These are phyloP conservation scores for Aphidius gifuensis DNA, from an alignment of 1,140 invertebrate genomes.

Conservation along the genomic window DNA sequence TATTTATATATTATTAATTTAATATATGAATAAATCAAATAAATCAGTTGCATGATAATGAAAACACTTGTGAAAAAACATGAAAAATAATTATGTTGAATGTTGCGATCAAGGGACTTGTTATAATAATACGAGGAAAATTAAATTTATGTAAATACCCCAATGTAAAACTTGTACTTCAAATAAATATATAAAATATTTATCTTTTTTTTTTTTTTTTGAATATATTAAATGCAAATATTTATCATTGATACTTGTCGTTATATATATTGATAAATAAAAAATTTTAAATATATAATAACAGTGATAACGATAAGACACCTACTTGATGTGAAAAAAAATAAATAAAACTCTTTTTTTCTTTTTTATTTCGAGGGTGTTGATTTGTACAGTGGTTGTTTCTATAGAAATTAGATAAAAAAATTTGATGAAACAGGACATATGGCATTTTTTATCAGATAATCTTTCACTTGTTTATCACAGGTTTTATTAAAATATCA, in stretches of 20 bases:
- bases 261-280: too few relatives aligned
- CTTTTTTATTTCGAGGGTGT: neutral
- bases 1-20: too few relatives aligned
- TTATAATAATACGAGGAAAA: neutral
- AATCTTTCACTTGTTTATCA: slow-evolving; percentile 33
- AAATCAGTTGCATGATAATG: neutral
- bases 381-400: slow-evolving; percentile 27
- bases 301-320: too few relatives aligned
- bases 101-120: neutral
- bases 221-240: too few relatives aligned
- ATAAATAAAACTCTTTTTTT: neutral
- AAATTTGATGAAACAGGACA: slow-evolving; percentile 41
- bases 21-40: neutral
- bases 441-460: slow-evolving; percentile 45
- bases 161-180: neutral
- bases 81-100: neutral
- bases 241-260: too few relatives aligned
- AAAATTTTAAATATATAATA: too few relatives aligned
- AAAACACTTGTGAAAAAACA: too few relatives aligned
- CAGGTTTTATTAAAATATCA: slow-evolving; percentile 20
- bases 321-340: slow-evolving; percentile 1
- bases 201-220: too few relatives aligned
- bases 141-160: neutral
- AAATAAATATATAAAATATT: too few relatives aligned
- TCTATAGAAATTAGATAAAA: slow-evolving; percentile 47